Base-by-base conservation (phyloP, 2,113 vertebrate species). In the Polyodon spathula region DNA sequence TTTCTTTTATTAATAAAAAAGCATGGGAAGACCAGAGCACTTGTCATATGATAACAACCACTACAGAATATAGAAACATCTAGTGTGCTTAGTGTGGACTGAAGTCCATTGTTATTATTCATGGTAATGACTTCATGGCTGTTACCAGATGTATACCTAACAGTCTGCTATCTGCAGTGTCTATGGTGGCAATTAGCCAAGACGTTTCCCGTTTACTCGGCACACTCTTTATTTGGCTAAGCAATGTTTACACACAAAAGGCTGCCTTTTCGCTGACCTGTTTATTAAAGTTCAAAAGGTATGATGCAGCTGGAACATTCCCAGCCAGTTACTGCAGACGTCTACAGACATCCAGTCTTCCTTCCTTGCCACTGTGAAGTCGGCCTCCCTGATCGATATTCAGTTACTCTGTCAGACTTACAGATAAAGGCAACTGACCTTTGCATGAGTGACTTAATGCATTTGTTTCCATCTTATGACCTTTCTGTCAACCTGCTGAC, bases 381-480 rank as follows among this genome's bases (percentile, higher is more conserved):
- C 70, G 38, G 58, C 68, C 70, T 68, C 72, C 64, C 65, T 71
- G 59, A 82, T 88, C 87, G 84, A 88, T 89, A 89, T 68, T 75
- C 74, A 73, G 73, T 68, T 85, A 83, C 84, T 84, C 81, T 82
- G 80, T 81, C 75, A 74, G 79, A 80, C 83, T 81, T 76, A 86
- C 83, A 81, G 81, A 83, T 79, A 82, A 68, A 84, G 81, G 71
- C 85, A 81, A 84, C 63, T 69, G 73, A 81, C 78, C 81, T 79
- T 78, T 76, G 59, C 62, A 0, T 40, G 60, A 72, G 64, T 65
- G 65, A 57, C 60, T 72, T 66, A 71, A 77, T 68, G 66, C 41
- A 66, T 65, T 72, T 60, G 55, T 74, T 64, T 27, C 52, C 60
- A 68, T 69, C 48, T 59, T 59, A 73, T 85, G 81, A 84, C 81